These are phyloP conservation scores for Eupeodes luniger DNA, from an alignment of 2,888 invertebrate species.

Conservation along the genomic window DNA sequence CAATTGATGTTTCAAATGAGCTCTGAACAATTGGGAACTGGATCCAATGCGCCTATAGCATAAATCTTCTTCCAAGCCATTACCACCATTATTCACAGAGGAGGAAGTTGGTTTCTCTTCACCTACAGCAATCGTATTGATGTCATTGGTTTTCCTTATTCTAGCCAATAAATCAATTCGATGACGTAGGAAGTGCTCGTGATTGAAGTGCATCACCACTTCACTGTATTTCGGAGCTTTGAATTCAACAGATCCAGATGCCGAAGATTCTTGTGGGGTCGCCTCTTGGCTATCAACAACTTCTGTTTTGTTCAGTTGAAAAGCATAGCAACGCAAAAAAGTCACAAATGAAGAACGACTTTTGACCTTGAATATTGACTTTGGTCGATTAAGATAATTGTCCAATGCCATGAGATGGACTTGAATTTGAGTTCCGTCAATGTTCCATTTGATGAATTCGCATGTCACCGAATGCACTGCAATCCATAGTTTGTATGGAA, in stretches of 20 bases:
- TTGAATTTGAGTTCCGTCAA: slow-evolving; percentile 78
- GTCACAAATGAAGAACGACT: slow-evolving; percentile 77
- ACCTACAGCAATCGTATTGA: neutral
- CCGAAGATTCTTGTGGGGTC: neutral
- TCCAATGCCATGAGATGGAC: slow-evolving; percentile 77
- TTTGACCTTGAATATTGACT: slow-evolving; percentile 78
- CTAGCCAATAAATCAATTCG: slow-evolving; percentile 78
- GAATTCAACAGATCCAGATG: neutral
- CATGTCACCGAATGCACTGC: slow-evolving; percentile 77
- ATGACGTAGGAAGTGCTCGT: slow-evolving; percentile 78
- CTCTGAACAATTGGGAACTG: slow-evolving; percentile 76
- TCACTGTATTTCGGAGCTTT: slow-evolving; percentile 55
- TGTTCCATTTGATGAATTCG: slow-evolving; percentile 78
- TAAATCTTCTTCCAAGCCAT: slow-evolving; percentile 77
- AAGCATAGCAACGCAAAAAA: slow-evolving; percentile 77
- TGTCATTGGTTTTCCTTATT: slow-evolving; percentile 38
- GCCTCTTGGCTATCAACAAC: neutral
- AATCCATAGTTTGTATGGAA: slow-evolving; percentile 79
- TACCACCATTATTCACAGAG: neutral
- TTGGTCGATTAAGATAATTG: slow-evolving; percentile 77
- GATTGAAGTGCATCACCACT: slow-evolving; percentile 77
- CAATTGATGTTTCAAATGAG: slow-evolving; percentile 77
- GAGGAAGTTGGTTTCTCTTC: neutral
- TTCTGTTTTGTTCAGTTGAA: slow-evolving; percentile 50
- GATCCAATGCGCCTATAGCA: slow-evolving; percentile 78